Base-by-base conservation (phyloP, 2,888 invertebrate genomes). In the Acrobasis suavella region DNA sequence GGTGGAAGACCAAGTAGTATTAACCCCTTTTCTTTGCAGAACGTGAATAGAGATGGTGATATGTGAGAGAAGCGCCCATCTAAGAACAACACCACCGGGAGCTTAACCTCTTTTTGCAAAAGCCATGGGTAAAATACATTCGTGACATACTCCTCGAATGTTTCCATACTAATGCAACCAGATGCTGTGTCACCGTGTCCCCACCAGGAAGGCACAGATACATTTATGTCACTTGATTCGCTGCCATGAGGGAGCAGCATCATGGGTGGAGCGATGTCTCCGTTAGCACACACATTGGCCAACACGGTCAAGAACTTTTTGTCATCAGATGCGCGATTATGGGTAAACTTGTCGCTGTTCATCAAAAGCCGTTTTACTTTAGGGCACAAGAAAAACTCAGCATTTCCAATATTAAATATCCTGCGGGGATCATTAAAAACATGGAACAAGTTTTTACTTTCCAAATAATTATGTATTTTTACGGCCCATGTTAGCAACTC, bases 111-210 rank as follows among this genome's bases (percentile, higher is more conserved):
- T 17, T 73, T 58, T 58, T 68, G 51, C 49, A 50, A n/a, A 37
- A 74, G 64, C 70, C 72, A 75, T 50, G 67, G 67, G 54, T 72
- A 67, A 63, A 72, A 73, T 3, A 64, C 51, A 55, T 73, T 70
- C 5, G 69, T 46, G 8, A 67, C 37, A 58, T 70, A 67, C 55
- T 66, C 64, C 52, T 55, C 67, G 46, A 69, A 68, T 46, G 67
- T 39, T 49, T 65, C 64, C 58, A 62, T 63, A 32, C 46, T 64
- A 66, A 67, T 68, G 65, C 70, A 70, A 16, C 69, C 68, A 49
- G 64, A 65, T 17, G 68, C 68, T 38, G 64, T 54, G 46, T 46
- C 1, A 12, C 46, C 46, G 14, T 46, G n/a, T 2, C 46, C 46
- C 46, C 46, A 46, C 46, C 62, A 32, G 62, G 65, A 50, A 63